phyloP scores from a whole-genome alignment of 1,140 invertebrate species.

The Drosophila arizonae region DNA sequence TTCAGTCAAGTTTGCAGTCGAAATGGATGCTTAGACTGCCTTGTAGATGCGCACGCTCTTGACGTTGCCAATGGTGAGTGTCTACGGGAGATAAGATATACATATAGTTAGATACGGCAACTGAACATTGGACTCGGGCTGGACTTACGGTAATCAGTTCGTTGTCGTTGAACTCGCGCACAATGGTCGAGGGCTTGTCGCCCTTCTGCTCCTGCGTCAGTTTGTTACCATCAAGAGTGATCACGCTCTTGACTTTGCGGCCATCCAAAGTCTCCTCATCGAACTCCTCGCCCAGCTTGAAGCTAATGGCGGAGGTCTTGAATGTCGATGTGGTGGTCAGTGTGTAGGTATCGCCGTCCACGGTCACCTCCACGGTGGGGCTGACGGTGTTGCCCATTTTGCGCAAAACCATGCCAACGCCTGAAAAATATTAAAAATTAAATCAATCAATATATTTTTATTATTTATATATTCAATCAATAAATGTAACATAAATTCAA shows the following conservation, averaged over 20 bases:
- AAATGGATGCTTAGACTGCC: slow-evolving; percentile 50
- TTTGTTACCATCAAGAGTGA: slow-evolving; percentile 88
- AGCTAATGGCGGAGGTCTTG: slow-evolving; percentile 90
- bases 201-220: slow-evolving; percentile 88
- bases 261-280: slow-evolving; percentile 94
- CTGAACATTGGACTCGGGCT: neutral
- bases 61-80: slow-evolving; percentile 88
- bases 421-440: slow-evolving; percentile 83
- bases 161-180: slow-evolving; percentile 87
- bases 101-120: slow-evolving; percentile 11
- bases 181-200: slow-evolving; percentile 86
- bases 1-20: slow-evolving; percentile 55
- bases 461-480: too few species aligned
- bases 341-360: slow-evolving; percentile 87
- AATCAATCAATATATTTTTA: neutral
- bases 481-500: too few species aligned
- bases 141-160: slow-evolving; percentile 87
- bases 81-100: slow-evolving; percentile 83
- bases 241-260: slow-evolving; percentile 89
- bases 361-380: slow-evolving; percentile 88
- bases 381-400: slow-evolving; percentile 90
- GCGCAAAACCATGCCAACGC: slow-evolving; percentile 89
- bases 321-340: slow-evolving; percentile 92
- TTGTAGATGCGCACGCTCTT: slow-evolving; percentile 90
- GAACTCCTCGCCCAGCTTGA: slow-evolving; percentile 92